Evolutionary conservation across 2,888 invertebrate genomes (phyloP), one percentile per base, ranked within the genome.

Genomic region (Cataglyphis cursor): DNA sequence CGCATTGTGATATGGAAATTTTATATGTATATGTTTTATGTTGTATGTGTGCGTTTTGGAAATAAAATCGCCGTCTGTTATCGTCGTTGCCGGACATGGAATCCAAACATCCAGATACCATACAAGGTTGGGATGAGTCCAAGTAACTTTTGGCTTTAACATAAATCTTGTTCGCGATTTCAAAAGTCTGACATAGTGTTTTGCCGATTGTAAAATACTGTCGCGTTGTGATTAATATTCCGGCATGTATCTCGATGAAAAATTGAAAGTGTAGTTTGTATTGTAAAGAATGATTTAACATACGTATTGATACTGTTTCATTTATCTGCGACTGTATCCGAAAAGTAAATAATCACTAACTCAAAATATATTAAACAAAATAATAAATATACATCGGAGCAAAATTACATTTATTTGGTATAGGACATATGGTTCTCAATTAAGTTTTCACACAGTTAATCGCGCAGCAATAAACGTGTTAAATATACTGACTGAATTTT

Each of bases 31-130:
- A 28, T 28, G 28, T 28, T 28, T 28, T 28, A 28, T 35, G 21
- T 35, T 28, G 28, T 15, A 15, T 12, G n/a, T 24, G 12, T 15
- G 21, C 35, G 24, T 41, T 62, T 62, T 41, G 81, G 38, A 61
- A 74, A 81, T 75, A 81, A 74, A 81, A 81, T 38, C 31, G 76
- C 51, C 48, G 61, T 57, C 48, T n/a, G 72, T 81, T 73, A 81
- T 62, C 48, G 24, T 41, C 65, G 44, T 44, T 18, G 70, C 57
- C 57, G 18, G 51, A 72, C 64, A 72, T 54, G 35, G 15, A 24
- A 68, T 41, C 10, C 21, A 6, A 41, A 18, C 18, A 24, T 31
- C 28, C 51, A 21, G 35, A 4, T 24, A 41, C 28, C 10, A 35
- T 59, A 44, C 28, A 24, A 48, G 12, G 70, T 12, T 21, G 44